phyloP scores from a whole-genome alignment of 2,113 vertebrate genomes.

The Corvus cornix region DNA sequence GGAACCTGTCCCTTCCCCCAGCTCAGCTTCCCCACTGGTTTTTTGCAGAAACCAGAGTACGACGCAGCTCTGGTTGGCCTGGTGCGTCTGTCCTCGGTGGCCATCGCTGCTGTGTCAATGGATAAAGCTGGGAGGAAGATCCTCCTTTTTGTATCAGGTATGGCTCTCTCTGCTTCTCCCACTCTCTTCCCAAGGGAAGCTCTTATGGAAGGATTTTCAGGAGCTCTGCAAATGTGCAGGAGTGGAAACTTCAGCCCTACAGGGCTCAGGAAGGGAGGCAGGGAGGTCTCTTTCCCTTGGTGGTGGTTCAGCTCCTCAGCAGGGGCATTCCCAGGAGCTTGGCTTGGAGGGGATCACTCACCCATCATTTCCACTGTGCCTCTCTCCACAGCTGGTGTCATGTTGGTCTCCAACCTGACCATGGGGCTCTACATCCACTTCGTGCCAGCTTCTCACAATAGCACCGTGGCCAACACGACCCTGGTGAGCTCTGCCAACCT shows the following conservation, averaged over 20 bases:
- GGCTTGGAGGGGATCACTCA: not conserved
- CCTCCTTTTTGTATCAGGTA: slow-evolving; percentile 87
- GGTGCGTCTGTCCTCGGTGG: slow-evolving; percentile 84
- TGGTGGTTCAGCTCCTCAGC: not conserved
- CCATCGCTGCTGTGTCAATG: slow-evolving; percentile 82
- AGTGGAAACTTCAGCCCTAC: not conserved
- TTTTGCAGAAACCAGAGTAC: slow-evolving; percentile 68
- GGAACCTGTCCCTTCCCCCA: not conserved
- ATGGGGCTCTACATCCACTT: slow-evolving; percentile 80
- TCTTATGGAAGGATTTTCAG: not conserved
- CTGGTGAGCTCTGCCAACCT: not conserved
- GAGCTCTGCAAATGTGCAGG: not conserved
- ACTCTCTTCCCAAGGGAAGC: not conserved
- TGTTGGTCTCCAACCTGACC: slow-evolving; percentile 82
- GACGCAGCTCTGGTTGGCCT: slow-evolving; percentile 87
- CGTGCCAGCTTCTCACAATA: not conserved
- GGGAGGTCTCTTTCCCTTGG: not conserved
- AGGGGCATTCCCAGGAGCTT: not conserved
- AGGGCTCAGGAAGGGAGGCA: not conserved
- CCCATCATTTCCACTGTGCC: not conserved
- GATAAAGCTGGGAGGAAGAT: slow-evolving; percentile 91
- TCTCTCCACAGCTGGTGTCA: slow-evolving; percentile 75
- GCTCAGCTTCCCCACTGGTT: not conserved
- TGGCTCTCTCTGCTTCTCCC: not conserved
- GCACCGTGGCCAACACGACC: not conserved